phyloP scores from a whole-genome alignment of 2,113 vertebrate genomes.

The Boulengerochromis microlepis region DNA sequence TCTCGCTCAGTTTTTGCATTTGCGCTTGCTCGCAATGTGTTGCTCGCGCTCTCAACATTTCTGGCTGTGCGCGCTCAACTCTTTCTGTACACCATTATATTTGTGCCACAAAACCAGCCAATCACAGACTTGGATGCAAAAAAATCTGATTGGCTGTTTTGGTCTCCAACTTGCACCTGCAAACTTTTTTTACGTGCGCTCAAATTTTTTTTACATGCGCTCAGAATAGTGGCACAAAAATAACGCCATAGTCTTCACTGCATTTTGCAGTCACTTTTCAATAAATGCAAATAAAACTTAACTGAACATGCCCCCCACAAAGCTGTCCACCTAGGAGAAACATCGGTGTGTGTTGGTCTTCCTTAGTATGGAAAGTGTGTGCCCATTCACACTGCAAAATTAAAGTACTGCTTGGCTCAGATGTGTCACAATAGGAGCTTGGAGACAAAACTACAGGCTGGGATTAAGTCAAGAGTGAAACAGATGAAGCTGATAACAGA shows the following conservation, averaged over 20 bases:
- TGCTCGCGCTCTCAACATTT: not conserved
- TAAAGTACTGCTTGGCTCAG: not conserved
- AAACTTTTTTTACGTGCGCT: not conserved
- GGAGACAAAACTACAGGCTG: not conserved
- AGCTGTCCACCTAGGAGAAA: not conserved
- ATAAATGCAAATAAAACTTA: not conserved
- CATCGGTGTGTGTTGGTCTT: not conserved
- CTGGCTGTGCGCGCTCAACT: rapidly evolving
- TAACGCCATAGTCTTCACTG: not conserved
- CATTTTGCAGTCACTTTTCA: not conserved
- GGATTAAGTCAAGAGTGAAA: conserved; percentile 5
- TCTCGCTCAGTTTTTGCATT: not conserved
- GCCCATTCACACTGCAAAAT: not conserved
- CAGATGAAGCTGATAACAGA: conserved; percentile 43
- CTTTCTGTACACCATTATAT: not conserved
- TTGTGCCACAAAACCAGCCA: not conserved
- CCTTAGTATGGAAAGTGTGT: not conserved
- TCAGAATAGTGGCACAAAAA: not conserved
- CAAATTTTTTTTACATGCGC: not conserved
- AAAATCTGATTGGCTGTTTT: not conserved
- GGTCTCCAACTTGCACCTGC: not conserved
- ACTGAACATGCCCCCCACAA: not conserved
- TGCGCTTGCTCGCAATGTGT: not conserved
- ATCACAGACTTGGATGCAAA: not conserved
- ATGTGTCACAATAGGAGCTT: not conserved